Evolutionary conservation across 37 sponge, comb jelly and placozoan genomes (phyloP).

Genomic region (Ephydatia muelleri): DNA sequence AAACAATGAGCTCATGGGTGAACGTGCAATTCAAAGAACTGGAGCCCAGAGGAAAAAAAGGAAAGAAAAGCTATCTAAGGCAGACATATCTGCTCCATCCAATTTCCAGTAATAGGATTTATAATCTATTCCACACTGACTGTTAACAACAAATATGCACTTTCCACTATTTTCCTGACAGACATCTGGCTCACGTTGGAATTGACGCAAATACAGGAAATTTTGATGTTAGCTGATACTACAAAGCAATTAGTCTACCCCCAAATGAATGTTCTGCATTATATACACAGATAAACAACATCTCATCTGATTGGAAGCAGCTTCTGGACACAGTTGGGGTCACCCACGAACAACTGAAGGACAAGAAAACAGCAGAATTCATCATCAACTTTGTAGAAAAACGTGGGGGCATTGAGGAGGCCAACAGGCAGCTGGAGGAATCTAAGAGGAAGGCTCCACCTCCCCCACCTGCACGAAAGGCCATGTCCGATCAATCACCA

Average conservation of each 20-base stretch:
- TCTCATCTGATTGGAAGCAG: slow-evolving; percentile 56
- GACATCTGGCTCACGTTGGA: slow-evolving; percentile 88
- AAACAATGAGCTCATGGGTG: slow-evolving; percentile 18
- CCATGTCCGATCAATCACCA: neutral
- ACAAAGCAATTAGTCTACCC: neutral
- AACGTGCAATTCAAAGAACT: neutral
- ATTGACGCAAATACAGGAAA: slow-evolving; percentile 83
- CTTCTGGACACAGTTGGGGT: slow-evolving; percentile 78
- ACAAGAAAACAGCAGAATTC: slow-evolving; percentile 78
- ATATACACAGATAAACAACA: slow-evolving; percentile 52
- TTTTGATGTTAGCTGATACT: slow-evolving; percentile 70
- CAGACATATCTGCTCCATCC: slow-evolving; percentile 89
- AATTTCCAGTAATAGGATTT: slow-evolving; percentile 69
- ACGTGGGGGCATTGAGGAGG: slow-evolving; percentile 82
- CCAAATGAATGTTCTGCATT: neutral
- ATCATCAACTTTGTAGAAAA: slow-evolving; percentile 83
- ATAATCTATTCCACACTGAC: neutral
- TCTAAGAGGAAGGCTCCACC: slow-evolving; percentile 15
- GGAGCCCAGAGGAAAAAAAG: slow-evolving; percentile 8
- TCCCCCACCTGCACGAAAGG: slow-evolving; percentile 36
- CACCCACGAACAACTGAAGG: slow-evolving; percentile 68
- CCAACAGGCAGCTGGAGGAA: slow-evolving; percentile 54
- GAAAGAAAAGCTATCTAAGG: slow-evolving; percentile 78
- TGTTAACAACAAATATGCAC: too few species aligned
- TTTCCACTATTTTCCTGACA: neutral